Percentiles rank a stretch among this genome's conserved stretches.
Evolutionary conservation across 2,113 vertebrate genomes (phyloP).

Genomic region (Cyprinus carpio): DNA sequence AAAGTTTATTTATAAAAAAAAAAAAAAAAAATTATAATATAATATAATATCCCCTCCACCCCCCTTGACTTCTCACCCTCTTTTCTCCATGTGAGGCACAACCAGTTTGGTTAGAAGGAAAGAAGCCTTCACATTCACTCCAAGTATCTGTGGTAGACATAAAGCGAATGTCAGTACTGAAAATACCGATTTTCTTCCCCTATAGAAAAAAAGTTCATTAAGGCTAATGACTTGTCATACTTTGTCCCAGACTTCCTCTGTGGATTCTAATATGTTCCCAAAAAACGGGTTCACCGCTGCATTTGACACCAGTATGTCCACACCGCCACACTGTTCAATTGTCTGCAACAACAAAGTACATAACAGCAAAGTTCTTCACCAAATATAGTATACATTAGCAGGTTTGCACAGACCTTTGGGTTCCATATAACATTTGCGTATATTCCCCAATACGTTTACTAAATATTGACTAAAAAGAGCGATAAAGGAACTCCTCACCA

Average conservation of each 20-base stretch:
- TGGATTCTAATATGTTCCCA: conserved; percentile 80
- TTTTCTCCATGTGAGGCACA: conserved; percentile 84
- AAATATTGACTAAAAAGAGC: background rate
- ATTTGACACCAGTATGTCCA: conserved; percentile 88
- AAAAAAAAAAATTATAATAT: too few relatives aligned
- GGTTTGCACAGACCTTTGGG: background rate
- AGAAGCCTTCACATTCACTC: conserved; percentile 81
- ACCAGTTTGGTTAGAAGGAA: conserved; percentile 83
- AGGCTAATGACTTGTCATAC: conserved; percentile 60
- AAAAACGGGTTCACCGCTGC: conserved; percentile 85
- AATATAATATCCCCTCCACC: too few relatives aligned
- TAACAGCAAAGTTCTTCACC: background rate
- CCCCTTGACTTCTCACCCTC: conserved; percentile 74
- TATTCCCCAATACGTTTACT: background rate
- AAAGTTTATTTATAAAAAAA: background rate
- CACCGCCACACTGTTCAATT: conserved; percentile 77
- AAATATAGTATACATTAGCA: background rate
- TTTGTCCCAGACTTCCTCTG: conserved; percentile 88
- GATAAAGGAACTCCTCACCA: conserved; percentile 64
- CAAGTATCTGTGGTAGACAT: conserved; percentile 73
- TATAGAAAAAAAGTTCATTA: background rate
- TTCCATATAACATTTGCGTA: background rate
- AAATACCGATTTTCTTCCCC: too few relatives aligned
- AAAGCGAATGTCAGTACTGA: background rate
- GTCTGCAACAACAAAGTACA: conserved; percentile 66